Base-by-base conservation (phyloP, 2,888 invertebrate genomes). In the Amblyjoppa proteus region DNA sequence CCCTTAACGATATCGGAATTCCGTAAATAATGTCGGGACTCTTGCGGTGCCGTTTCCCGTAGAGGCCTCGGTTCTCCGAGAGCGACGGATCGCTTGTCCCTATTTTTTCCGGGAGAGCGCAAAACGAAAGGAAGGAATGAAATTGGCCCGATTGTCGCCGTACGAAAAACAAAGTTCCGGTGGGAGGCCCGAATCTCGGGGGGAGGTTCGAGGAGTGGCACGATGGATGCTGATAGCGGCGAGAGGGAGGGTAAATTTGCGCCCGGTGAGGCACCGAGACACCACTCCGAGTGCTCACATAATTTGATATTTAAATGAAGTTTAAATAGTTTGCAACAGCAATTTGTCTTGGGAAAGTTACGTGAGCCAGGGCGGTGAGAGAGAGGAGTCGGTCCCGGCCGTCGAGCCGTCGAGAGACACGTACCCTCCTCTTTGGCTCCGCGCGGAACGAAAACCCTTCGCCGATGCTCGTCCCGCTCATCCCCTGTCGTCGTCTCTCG, bases 281-380 rank as follows among this genome's bases (percentile, higher is more conserved):
- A 87, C 88, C 86, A 87, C 88, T 87, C 84, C 86, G 84, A 84
- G 87, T 85, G 86, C 85, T 85, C 86, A 89, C 89, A 88, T 90
- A 92, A 91, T 91, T 91, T 91, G 89, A 90, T 92, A 92, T 92
- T 92, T 92, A 92, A 92, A 92, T 92, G 91, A 91, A 90, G 92
- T 91, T 91, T 89, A 92, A 92, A 92, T 91, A 92, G 92, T 92
- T 92, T 88, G 87, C 88, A 91, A 91, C 91, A 90, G 92, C 91
- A 91, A 92, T 92, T 92, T 92, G 92, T 92, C 92, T 92, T 90
- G 86, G 86, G 84, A 85, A 88, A 89, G 89, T 89, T 92, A 87
- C 87, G 84, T 73, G 83, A 84, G 82, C 61, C 69, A 64, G 74
- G 45, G 61, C 78, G 41, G 20, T 20, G 74, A 83, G 71, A 20